These are phyloP conservation scores for Spodoptera litura DNA, from an alignment of 1,140 invertebrate genomes.

Conservation along the genomic window DNA sequence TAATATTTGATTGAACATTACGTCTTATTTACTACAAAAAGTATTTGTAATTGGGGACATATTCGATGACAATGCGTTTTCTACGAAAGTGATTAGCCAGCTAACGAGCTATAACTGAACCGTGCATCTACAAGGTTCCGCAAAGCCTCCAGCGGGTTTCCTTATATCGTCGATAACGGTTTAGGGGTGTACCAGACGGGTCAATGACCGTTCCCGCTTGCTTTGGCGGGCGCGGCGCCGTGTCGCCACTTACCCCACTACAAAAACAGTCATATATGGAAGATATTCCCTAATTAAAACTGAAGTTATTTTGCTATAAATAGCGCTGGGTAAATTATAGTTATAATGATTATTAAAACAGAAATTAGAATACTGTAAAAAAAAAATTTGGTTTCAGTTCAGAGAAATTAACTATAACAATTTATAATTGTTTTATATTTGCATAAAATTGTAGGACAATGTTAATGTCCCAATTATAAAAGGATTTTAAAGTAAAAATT, in stretches of 20 bases:
- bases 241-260: constrained; percentile 12
- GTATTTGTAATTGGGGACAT: background rate
- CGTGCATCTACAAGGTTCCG: constrained; percentile 51
- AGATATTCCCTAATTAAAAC: constrained; percentile 23
- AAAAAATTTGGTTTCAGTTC: too few species aligned
- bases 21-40: background rate
- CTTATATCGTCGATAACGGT: constrained; percentile 80
- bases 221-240: constrained; percentile 61
- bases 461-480: too few species aligned
- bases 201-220: constrained; percentile 70
- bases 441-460: too few species aligned
- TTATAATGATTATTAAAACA: too few species aligned
- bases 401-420: too few species aligned
- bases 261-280: constrained; percentile 18
- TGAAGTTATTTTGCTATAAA: background rate
- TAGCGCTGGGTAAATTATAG: too few species aligned
- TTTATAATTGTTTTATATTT: too few species aligned
- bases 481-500: too few species aligned
- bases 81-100: constrained; percentile 33
- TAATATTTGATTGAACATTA: background rate
- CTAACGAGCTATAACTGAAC: constrained; percentile 53
- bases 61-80: background rate
- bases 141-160: constrained; percentile 69
- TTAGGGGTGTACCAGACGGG: constrained; percentile 69
- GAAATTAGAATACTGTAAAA: too few species aligned